phyloP scores from a whole-genome alignment of 1,140 invertebrate genomes.

The Leptonema lineaticorne region DNA sequence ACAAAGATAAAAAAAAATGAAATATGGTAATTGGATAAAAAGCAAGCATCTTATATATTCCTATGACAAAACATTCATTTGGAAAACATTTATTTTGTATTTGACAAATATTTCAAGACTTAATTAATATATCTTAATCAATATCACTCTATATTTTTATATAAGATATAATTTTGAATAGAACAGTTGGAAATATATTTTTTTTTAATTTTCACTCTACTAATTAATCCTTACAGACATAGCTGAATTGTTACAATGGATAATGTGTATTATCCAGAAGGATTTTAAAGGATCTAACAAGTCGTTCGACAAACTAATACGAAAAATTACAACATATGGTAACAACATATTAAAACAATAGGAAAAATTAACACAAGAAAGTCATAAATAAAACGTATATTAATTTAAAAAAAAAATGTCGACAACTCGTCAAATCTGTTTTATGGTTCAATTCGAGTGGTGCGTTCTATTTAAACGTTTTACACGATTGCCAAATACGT shows the following conservation, averaged over 20 bases:
- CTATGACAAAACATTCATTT: conserved; percentile 41
- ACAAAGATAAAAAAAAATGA: background rate
- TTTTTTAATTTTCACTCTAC: too few species aligned
- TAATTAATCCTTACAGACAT: background rate
- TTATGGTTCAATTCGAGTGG: too few species aligned
- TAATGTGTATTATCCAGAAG: too few species aligned
- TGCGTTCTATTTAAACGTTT: too few species aligned
- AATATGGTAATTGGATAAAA: conserved; percentile 25
- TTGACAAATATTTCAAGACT: conserved; percentile 39
- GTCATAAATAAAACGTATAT: too few species aligned
- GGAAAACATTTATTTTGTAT: conserved; percentile 41
- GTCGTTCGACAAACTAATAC: too few species aligned
- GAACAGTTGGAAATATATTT: conserved; percentile 36
- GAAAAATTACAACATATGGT: background rate
- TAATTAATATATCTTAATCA: conserved; percentile 40
- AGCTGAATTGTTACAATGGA: too few species aligned
- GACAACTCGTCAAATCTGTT: too few species aligned
- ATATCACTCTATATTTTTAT: conserved; percentile 31
- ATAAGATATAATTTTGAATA: conserved; percentile 37
- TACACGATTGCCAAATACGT: too few species aligned
- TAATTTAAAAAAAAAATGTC: too few species aligned
- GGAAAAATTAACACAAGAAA: too few species aligned
- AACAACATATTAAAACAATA: conserved; percentile 33
- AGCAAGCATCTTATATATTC: conserved; percentile 37
- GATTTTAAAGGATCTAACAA: too few species aligned